A percentile compares a stretch with the other conserved stretches of the same genome.
Evolutionary conservation across 2,888 invertebrate genomes (phyloP).

Genomic region (Aphodius granarius): DNA sequence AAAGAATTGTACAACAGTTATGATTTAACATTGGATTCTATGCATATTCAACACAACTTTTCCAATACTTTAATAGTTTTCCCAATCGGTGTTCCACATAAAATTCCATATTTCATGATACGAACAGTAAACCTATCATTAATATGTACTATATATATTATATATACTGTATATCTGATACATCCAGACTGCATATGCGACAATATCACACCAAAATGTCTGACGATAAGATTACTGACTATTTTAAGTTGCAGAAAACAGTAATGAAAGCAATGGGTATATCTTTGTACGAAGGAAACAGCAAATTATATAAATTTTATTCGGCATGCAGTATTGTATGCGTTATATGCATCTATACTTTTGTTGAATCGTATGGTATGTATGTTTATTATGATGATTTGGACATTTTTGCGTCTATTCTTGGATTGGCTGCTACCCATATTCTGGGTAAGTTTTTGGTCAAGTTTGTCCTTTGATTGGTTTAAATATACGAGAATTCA

Average conservation of each 20-base stretch:
- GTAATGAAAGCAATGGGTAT: slow-evolving; percentile 26
- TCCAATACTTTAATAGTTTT: neutral
- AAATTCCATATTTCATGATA: neutral
- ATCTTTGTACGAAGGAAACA: slow-evolving; percentile 19
- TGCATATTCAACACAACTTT: neutral
- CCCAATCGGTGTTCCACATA: neutral
- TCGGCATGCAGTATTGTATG: slow-evolving; percentile 17
- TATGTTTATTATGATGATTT: slow-evolving; percentile 24
- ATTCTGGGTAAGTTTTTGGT: slow-evolving; percentile 28
- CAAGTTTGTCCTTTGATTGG: no score
- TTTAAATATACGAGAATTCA: no score
- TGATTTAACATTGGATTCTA: neutral
- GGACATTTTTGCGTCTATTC: slow-evolving; percentile 24
- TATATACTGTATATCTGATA: no score
- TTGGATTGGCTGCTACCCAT: slow-evolving; percentile 22
- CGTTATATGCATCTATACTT: slow-evolving; percentile 20
- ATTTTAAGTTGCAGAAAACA: slow-evolving; percentile 22
- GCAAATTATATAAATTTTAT: slow-evolving; percentile 23
- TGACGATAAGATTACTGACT: neutral
- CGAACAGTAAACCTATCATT: neutral
- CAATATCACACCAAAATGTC: neutral
- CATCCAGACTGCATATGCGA: neutral
- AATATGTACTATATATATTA: neutral
- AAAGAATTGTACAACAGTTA: neutral
- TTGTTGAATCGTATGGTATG: slow-evolving; percentile 26